A percentile compares a stretch with the other conserved stretches of the same genome.
phyloP scores from a whole-genome alignment of 2,797 vertebrate genomes.

The Oreortyx pictus region DNA sequence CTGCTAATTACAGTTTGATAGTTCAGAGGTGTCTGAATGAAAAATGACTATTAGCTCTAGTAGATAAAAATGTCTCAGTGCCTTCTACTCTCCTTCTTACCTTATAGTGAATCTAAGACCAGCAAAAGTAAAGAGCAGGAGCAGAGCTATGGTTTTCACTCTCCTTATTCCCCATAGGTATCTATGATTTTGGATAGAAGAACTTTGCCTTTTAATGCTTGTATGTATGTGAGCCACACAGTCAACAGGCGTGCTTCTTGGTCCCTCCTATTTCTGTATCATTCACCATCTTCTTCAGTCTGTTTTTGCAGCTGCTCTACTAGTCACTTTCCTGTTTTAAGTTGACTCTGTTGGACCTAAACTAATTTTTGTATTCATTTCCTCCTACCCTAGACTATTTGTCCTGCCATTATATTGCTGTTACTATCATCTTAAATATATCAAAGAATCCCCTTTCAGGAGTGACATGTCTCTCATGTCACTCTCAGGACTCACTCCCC shows the following conservation, averaged over 20 bases:
- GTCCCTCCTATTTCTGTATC: neutral
- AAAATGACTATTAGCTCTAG: constrained; percentile 29
- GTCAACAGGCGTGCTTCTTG: neutral
- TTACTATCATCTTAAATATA: neutral
- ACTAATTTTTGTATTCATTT: constrained; percentile 1
- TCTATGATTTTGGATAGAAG: neutral
- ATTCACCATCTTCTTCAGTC: neutral
- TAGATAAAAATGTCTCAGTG: constrained; percentile 5
- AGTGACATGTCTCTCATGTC: neutral
- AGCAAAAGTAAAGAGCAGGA: neutral
- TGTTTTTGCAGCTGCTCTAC: neutral
- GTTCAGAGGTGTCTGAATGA: constrained; percentile 25
- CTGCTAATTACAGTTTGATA: constrained; percentile 56
- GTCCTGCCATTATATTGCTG: neutral
- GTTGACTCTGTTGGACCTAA: neutral
- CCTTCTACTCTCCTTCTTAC: neutral
- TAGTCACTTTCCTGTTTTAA: constrained; percentile 29
- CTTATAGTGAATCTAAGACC: neutral
- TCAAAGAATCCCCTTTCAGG: neutral
- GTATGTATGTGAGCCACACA: neutral
- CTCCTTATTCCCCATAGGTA: neutral
- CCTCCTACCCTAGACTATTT: neutral
- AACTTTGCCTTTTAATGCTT: neutral
- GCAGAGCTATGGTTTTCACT: neutral
- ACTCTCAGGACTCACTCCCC: neutral